Evolutionary conservation across 2,113 vertebrate genomes (phyloP), one percentile per base, ranked within the genome.

Genomic region (Equus quagga): DNA sequence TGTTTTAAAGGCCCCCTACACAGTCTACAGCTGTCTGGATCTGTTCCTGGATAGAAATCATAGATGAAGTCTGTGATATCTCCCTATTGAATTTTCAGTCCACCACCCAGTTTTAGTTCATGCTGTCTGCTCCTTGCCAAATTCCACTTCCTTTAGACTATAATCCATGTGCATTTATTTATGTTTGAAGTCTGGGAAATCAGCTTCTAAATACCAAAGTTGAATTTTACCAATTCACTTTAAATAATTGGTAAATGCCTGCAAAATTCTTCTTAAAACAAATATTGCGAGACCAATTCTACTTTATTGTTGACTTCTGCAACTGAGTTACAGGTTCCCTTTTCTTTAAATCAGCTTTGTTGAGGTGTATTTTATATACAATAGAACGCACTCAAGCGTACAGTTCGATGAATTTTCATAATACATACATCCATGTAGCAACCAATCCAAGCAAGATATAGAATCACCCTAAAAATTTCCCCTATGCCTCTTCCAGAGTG

Each of bases 21-120:
- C 58, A 85, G 93, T 41, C 80, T 94, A 67, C 92, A 97, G 93
- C 91, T 98, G 95, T 96, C 94, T 97, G 96, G 96, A 97, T 95
- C 79, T 87, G 95, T 95, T 97, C 97, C 95, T 96, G 62, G 80
- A 64, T 91, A 44, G 58, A 92, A 97, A 96, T 95, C 67, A 80
- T 31, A 94, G 91, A 95, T 90, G 78, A 93, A 80, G 33, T 73
- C 85, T 92, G 17, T 84, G 60, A 49, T 86, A 65, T 67, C 67
- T 93, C 97, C 86, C 94, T 67, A 28, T 8, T 86, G 96, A 96
- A 79, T 94, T 93, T 86, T 80, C 69, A 79, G 17, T 70, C 41
- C 79, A 78, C 94, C 84, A 79, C 81, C 76, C 96, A 96, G 51
- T 44, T 94, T 78, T 23, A 36, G 41, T 64, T 97, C 78, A 73